phyloP scores from a whole-genome alignment of 2,888 invertebrate species.

The Erebia aethiops region DNA sequence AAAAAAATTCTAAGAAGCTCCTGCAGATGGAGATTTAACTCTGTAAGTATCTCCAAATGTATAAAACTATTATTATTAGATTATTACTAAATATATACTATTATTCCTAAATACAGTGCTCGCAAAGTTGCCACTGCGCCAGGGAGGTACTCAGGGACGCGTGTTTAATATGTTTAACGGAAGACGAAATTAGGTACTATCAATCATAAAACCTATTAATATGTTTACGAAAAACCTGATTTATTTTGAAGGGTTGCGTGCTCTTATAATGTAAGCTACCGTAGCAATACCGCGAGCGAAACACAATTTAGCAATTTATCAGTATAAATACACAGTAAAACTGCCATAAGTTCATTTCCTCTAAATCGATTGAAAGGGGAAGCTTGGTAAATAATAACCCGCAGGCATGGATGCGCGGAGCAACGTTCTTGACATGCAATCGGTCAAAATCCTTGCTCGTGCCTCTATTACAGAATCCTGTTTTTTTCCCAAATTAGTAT shows the following conservation, averaged over 20 bases:
- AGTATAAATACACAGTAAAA: constrained; percentile 22
- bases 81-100: no score
- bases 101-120: no score
- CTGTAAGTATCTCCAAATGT: no score
- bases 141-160: not conserved
- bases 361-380: constrained; percentile 48
- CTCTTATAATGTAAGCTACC: constrained; percentile 20
- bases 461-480: constrained; percentile 22
- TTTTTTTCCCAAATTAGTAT: constrained; percentile 6
- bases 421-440: constrained; percentile 63
- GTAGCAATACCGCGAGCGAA: constrained; percentile 19
- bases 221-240: constrained; percentile 2
- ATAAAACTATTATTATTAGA: no score
- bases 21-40: no score
- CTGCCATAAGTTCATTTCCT: constrained; percentile 33
- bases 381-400: constrained; percentile 51
- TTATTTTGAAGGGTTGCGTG: constrained; percentile 11
- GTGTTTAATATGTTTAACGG: not conserved
- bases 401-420: constrained; percentile 55
- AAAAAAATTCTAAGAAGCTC: no score
- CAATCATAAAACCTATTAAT: not conserved
- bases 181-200: not conserved
- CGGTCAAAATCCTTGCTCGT: constrained; percentile 57
- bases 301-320: constrained; percentile 22
- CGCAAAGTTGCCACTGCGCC: not conserved